These are phyloP conservation scores for Cerceris rybyensis DNA, from an alignment of 2,888 invertebrate species.

Conservation along the genomic window DNA sequence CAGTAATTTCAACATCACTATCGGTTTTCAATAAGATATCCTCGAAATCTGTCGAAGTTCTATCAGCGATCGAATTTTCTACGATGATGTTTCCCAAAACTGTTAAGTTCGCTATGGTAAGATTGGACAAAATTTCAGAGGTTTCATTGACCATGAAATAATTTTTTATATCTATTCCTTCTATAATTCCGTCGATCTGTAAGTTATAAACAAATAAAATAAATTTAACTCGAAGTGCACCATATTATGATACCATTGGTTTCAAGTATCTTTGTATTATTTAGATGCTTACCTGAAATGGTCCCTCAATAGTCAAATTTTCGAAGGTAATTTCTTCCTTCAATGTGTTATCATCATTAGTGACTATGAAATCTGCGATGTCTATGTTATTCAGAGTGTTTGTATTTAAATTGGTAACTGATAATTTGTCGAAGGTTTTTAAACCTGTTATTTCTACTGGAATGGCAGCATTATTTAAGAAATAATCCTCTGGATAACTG, in stretches of 20 bases:
- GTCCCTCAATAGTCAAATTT: constrained; percentile 83
- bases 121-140: constrained; percentile 77
- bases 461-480: constrained; percentile 77
- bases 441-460: constrained; percentile 80
- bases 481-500: constrained; percentile 83
- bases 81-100: constrained; percentile 83
- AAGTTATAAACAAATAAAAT: constrained; percentile 4
- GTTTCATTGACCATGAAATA: constrained; percentile 78
- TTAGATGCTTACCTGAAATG: constrained; percentile 80
- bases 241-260: not conserved
- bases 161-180: constrained; percentile 75
- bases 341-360: constrained; percentile 81
- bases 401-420: constrained; percentile 74
- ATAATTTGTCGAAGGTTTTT: constrained; percentile 82
- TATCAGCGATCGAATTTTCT: constrained; percentile 80
- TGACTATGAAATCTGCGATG: constrained; percentile 82
- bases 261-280: not conserved
- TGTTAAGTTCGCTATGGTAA: constrained; percentile 82
- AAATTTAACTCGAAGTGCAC: not conserved
- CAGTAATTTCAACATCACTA: constrained; percentile 78
- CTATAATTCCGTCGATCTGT: constrained; percentile 83
- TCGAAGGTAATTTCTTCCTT: constrained; percentile 83
- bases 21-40: constrained; percentile 83
- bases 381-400: constrained; percentile 82
- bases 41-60: constrained; percentile 79